Conservation (phyloP, 1,140 invertebrate species). For the Drosophila suzukii region DNA sequence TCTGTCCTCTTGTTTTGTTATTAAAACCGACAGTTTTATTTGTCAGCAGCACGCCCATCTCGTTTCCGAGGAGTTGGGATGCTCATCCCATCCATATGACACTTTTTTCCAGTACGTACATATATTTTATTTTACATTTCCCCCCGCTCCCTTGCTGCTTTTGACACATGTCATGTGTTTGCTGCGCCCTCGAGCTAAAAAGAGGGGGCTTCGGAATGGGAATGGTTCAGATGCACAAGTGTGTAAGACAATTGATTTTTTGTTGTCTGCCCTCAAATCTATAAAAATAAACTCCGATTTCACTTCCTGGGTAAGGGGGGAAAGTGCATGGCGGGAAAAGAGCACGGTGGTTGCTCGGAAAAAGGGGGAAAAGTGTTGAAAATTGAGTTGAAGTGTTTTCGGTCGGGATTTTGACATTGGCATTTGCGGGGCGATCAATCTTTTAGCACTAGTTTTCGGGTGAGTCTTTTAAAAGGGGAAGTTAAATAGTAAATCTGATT, state of each 20-base stretch:
- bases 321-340: slow-evolving; percentile 25
- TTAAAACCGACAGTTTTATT: slow-evolving; percentile 83
- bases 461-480: not conserved
- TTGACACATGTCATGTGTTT: slow-evolving; percentile 71
- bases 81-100: slow-evolving; percentile 63
- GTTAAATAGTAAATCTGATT: not conserved
- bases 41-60: slow-evolving; percentile 58
- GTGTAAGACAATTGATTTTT: slow-evolving; percentile 75
- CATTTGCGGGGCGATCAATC: slow-evolving; percentile 44
- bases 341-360: slow-evolving; percentile 30
- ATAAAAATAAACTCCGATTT: slow-evolving; percentile 64
- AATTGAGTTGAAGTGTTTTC: slow-evolving; percentile 53
- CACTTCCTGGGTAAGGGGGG: slow-evolving; percentile 3
- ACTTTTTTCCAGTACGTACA: slow-evolving; percentile 64
- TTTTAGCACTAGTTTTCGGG: slow-evolving; percentile 22
- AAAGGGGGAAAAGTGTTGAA: slow-evolving; percentile 52
- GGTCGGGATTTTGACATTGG: slow-evolving; percentile 57
- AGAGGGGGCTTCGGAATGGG: not conserved
- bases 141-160: slow-evolving; percentile 41
- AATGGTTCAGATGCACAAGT: slow-evolving; percentile 36
- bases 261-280: slow-evolving; percentile 50
- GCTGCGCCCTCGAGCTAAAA: slow-evolving; percentile 13
- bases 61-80: slow-evolving; percentile 18
- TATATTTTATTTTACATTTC: slow-evolving; percentile 59
- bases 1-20: slow-evolving; percentile 54